These are phyloP conservation scores for Drosophila ogumai DNA, from an alignment of 1,140 invertebrate genomes.

Conservation along the genomic window DNA sequence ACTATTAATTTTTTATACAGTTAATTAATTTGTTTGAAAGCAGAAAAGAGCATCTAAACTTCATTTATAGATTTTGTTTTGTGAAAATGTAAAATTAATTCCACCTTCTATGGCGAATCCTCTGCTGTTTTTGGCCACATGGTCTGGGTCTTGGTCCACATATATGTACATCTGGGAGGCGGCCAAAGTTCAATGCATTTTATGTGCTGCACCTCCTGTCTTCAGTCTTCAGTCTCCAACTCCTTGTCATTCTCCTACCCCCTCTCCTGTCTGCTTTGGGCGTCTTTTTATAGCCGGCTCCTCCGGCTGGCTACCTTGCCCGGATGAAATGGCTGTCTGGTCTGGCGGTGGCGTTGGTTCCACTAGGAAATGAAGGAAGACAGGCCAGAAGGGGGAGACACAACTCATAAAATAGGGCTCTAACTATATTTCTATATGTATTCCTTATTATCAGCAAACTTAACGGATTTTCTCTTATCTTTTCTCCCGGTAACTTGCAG, in stretches of 20 bases:
- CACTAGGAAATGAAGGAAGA: neutral
- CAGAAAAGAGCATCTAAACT: neutral
- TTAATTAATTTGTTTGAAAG: neutral
- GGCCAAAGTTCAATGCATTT: slow-evolving; percentile 78
- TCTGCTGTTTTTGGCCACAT: slow-evolving; percentile 11
- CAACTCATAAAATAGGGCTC: slow-evolving; percentile 6
- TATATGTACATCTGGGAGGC: slow-evolving; percentile 44
- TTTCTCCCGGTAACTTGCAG: slow-evolving; percentile 24
- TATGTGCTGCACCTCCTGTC: slow-evolving; percentile 20
- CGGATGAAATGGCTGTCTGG: slow-evolving; percentile 37
- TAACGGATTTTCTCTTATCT: slow-evolving; percentile 6
- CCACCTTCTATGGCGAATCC: slow-evolving; percentile 16
- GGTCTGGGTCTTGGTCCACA: slow-evolving; percentile 24
- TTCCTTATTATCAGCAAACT: neutral
- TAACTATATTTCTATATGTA: neutral
- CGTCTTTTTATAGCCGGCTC: slow-evolving; percentile 71
- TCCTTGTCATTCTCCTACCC: slow-evolving; percentile 4
- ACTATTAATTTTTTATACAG: too few relatives aligned
- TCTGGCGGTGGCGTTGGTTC: slow-evolving; percentile 1
- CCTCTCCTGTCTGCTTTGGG: slow-evolving; percentile 45
- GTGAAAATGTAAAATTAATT: neutral
- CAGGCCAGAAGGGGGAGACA: neutral
- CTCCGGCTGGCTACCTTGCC: slow-evolving; percentile 40
- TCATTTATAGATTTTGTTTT: neutral
- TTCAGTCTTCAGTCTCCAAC: neutral